Conservation (phyloP, 2,113 vertebrate species). For the Microcebus ravelobensis region DNA sequence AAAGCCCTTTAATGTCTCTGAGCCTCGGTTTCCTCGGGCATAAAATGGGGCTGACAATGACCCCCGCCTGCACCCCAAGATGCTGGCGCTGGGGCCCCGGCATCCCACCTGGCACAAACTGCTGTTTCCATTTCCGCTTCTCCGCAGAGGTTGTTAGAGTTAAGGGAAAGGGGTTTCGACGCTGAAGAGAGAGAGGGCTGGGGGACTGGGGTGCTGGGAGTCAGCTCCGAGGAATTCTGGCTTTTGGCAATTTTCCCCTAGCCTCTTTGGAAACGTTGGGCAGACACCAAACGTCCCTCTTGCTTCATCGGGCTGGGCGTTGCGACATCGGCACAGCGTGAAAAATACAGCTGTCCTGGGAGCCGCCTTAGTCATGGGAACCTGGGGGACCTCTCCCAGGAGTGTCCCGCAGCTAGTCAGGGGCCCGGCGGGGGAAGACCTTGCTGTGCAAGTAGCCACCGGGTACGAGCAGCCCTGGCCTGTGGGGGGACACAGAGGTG, state of each 20-base stretch:
- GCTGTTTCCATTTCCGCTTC: neutral
- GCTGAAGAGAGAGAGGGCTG: neutral
- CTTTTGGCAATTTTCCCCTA: neutral
- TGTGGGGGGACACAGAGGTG: neutral
- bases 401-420: slow-evolving; percentile 16
- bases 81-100: neutral
- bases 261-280: neutral
- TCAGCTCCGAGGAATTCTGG: neutral
- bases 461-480: neutral
- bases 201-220: too few relatives aligned
- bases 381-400: neutral
- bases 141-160: neutral
- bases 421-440: neutral
- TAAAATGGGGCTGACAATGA: neutral
- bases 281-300: neutral
- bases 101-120: fast-evolving
- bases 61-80: neutral
- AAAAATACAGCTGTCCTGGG: neutral
- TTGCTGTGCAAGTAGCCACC: neutral
- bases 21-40: neutral
- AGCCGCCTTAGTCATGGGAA: slow-evolving; percentile 31
- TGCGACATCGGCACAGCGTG: neutral
- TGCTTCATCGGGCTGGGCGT: slow-evolving; percentile 27
- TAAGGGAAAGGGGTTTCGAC: neutral
- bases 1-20: neutral